Evolutionary conservation across 2,888 invertebrate species (phyloP).

Genomic region (Drosophila hawaiiensis): DNA sequence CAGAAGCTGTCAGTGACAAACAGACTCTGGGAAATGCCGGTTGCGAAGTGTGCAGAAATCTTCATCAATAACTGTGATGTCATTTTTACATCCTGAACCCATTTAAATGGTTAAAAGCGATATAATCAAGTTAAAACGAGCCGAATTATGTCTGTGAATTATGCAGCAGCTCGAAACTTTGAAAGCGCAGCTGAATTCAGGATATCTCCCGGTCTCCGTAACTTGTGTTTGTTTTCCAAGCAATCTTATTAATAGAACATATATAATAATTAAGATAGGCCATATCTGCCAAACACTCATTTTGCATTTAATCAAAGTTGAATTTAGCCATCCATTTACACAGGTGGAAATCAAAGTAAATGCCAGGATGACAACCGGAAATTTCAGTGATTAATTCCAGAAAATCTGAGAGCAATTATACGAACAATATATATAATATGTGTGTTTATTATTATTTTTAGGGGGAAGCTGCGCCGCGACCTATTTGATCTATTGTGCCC

Average conservation of each 20-base stretch:
- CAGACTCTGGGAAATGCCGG: background rate
- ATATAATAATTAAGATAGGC: background rate
- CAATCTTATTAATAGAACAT: background rate
- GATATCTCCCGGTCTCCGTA: too few relatives aligned
- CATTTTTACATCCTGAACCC: background rate
- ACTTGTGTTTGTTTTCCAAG: background rate
- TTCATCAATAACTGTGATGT: background rate
- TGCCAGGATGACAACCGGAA: background rate
- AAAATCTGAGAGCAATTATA: background rate
- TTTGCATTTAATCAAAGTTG: background rate
- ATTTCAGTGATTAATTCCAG: background rate
- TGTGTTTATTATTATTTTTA: too few relatives aligned
- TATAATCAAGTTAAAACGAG: background rate
- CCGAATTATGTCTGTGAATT: background rate
- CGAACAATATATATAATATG: background rate
- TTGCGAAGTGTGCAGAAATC: background rate
- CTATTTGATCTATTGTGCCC: too few relatives aligned
- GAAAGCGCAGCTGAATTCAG: background rate
- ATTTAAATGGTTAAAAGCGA: background rate
- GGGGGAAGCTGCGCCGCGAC: too few relatives aligned
- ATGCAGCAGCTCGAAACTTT: background rate
- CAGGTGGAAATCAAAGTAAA: background rate
- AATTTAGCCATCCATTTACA: background rate
- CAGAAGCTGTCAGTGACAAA: background rate
- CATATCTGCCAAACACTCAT: background rate